Conservation (phyloP, 2,113 vertebrate genomes). For the Cololabis saira region DNA sequence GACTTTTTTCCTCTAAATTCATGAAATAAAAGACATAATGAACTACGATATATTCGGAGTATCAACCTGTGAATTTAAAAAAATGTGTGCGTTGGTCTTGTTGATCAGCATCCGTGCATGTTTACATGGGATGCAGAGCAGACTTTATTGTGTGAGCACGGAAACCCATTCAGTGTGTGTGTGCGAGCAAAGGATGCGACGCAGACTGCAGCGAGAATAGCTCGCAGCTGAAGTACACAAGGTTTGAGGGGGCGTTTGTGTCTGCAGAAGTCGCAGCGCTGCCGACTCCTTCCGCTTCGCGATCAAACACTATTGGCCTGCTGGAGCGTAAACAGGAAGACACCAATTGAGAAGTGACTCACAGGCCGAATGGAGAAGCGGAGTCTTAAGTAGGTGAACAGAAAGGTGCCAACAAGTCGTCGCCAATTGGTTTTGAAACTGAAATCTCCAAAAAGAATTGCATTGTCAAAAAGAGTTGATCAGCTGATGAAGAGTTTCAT, state of each 20-base stretch:
- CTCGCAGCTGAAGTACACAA: slow-evolving; percentile 31
- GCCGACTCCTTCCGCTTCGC: slow-evolving; percentile 33
- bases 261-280: slow-evolving; percentile 7
- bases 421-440: too few species aligned
- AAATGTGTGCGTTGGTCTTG: background rate
- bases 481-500: too few species aligned
- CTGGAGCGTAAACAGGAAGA: slow-evolving; percentile 68
- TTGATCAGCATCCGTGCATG: background rate
- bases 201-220: slow-evolving; percentile 56
- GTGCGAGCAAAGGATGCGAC: slow-evolving; percentile 40
- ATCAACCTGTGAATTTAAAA: too few species aligned
- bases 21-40: too few species aligned
- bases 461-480: too few species aligned
- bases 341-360: slow-evolving; percentile 47
- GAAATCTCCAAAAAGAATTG: too few species aligned
- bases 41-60: too few species aligned
- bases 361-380: background rate
- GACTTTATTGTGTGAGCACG: slow-evolving; percentile 24
- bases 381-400: background rate
- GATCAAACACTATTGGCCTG: slow-evolving; percentile 42
- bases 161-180: slow-evolving; percentile 30
- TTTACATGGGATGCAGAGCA: slow-evolving; percentile 47
- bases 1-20: too few species aligned
- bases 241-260: slow-evolving; percentile 23
- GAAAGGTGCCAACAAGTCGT: slow-evolving; percentile 10